Evolutionary conservation across 2,888 invertebrate species (phyloP), one percentile per base, ranked within the genome.

Genomic region (Ophioninae sp.): DNA sequence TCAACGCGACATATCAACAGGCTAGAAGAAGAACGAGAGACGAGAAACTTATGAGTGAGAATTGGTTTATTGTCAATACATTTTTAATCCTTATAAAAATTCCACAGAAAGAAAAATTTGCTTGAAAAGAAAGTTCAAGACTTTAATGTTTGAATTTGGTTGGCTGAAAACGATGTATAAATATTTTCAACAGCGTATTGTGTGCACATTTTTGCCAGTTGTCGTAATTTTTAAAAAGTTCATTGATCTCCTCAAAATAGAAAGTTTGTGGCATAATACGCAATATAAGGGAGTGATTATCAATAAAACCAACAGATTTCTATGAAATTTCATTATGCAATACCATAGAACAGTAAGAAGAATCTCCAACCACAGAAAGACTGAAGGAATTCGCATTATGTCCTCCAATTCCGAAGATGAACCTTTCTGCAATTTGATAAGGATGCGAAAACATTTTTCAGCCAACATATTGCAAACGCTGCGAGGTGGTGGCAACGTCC

Each of bases 381-480:
- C 17, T 50, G 50, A 50, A 50, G 17, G 50, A 17, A 3, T 17
- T 50, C 17, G 3, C 50, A 17, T 3, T 50, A 17, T 50, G 10
- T 13, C 5, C 50, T 50, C 10, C 17, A 61, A 10, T 62, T 64
- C 39, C n/a, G 30, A 30, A 13, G 13, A 7, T 7, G 56, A 17
- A n/a, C 20, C 39, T 59, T 61, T 6, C 7, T 3, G 2, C 20
- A 1, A 8, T 41, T 61, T 61, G 7, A 41, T 7, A 39, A 20
- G 6, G n/a, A 41, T 13, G 23, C 17, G 37, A 64, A 64, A 64
- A 64, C 10, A 2, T 69, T 17, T 67, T 76, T 21, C 93, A 97
- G 97, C 98, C 2, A 98, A 98, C 89, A 99, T 99, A 86, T 93
- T 99, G 20, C 97, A 98, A 91, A 99, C 99, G 0, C 95, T 99